phyloP scores from a whole-genome alignment of 2,797 vertebrate genomes.

The Muscicapa comitata region DNA sequence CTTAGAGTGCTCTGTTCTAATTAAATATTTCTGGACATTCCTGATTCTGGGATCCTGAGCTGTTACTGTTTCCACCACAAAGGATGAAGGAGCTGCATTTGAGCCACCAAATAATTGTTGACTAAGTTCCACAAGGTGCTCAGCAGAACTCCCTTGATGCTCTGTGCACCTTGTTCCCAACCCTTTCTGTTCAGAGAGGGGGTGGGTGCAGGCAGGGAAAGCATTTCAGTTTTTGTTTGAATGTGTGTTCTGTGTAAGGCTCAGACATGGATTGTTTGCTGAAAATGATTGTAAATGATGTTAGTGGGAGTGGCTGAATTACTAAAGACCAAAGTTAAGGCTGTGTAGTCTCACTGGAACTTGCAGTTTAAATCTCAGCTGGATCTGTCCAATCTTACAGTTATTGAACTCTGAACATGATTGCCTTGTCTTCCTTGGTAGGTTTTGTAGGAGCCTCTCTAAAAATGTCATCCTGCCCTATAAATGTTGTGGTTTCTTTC shows the following conservation, averaged over 20 bases:
- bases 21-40: neutral
- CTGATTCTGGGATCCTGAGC: neutral
- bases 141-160: neutral
- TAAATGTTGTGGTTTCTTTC: neutral
- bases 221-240: neutral
- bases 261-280: neutral
- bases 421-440: neutral
- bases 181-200: neutral
- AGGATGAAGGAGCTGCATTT: neutral
- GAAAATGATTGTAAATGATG: neutral
- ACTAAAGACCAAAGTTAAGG: neutral
- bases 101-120: neutral
- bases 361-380: neutral
- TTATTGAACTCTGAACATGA: fast-evolving
- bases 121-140: fast-evolving
- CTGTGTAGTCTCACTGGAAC: neutral
- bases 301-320: neutral
- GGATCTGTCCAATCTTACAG: neutral
- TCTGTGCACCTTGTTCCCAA: neutral
- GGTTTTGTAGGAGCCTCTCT: neutral
- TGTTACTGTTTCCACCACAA: neutral
- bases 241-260: neutral
- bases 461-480: neutral
- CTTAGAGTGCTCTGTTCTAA: neutral
- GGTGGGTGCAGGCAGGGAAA: neutral